These are phyloP conservation scores for Meloidogyne chitwoodi DNA, from an alignment of 1,140 invertebrate genomes.

Conservation along the genomic window DNA sequence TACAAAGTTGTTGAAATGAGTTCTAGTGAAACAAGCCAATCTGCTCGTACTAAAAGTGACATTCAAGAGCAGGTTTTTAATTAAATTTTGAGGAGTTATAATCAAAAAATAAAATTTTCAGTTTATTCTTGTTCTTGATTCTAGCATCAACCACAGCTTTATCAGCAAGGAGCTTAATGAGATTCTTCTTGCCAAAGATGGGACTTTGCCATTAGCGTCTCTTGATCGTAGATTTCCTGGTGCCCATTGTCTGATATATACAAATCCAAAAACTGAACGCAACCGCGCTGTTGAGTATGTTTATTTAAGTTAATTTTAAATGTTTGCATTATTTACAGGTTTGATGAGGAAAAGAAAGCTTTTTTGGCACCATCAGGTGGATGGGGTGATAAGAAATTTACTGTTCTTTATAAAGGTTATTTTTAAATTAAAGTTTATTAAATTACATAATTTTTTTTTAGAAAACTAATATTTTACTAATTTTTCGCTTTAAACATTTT, in stretches of 20 bases:
- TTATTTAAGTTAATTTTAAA: conserved; percentile 54
- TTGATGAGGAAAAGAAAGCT: conserved; percentile 45
- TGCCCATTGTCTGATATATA: conserved; percentile 86
- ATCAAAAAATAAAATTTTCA: no score
- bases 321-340: conserved; percentile 29
- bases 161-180: conserved; percentile 85
- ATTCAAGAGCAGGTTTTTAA: no score
- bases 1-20: no score
- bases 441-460: no score
- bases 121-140: conserved; percentile 61
- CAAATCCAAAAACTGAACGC: conserved; percentile 76
- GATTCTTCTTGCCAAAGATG: conserved; percentile 72
- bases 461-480: no score
- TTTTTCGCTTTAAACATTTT: no score
- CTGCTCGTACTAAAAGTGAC: no score
- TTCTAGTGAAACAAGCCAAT: no score
- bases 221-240: conserved; percentile 85
- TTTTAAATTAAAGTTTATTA: no score
- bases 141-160: conserved; percentile 73
- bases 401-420: no score
- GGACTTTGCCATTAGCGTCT: conserved; percentile 73
- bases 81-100: no score
- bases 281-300: conserved; percentile 80
- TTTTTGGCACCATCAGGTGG: conserved; percentile 49
- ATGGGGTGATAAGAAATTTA: no score